Evolutionary conservation across 1,140 invertebrate species (phyloP), one percentile per base, ranked within the genome.

Genomic region (Phymastichus coffea): DNA sequence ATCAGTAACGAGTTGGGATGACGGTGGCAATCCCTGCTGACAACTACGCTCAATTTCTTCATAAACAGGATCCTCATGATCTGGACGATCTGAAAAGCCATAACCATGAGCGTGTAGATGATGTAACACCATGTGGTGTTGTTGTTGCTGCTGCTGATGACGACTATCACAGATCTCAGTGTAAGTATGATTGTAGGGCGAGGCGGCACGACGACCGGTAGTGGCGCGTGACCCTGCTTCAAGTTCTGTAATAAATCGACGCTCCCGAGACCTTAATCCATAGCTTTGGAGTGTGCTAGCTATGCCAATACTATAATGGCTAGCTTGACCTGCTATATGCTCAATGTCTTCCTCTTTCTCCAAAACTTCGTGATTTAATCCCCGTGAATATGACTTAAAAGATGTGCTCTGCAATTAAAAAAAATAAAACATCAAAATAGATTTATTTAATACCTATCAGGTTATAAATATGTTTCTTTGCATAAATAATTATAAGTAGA

Each of bases 1-100:
- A n/a, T n/a, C n/a, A n/a, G n/a, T n/a, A 54, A 88, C 87, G 49
- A 89, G 82, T 2, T 89, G 87, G 65, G 88, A 86, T 15, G 72
- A 72, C n/a, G 67, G 78, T 61, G 77, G 76, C 37, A 70, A 77
- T 7, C 86, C 61, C 12, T 38, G 30, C 68, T 80, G 79, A 57
- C 74, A 74, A 30, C 78, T 80, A 0, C 88, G 81, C 66, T 91
- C 89, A 41, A 91, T 91, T 68, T 91, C 90, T 72, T 91, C 90
- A 71, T 91, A 91, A 1, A 91, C 89, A 0, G 89, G 89, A 67
- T 91, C 90, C 65, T 89, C 88, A 62, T 86, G 70, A 0, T 67
- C 30, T 58, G 57, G 62, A 57, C 37, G 69, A 0, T 72, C 65
- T 2, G 75, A 66, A 1, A 72, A 53, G 17, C 74, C 76, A 46